These are phyloP conservation scores for Phylloscopus trochilus DNA, from an alignment of 2,113 vertebrate genomes.

Conservation along the genomic window DNA sequence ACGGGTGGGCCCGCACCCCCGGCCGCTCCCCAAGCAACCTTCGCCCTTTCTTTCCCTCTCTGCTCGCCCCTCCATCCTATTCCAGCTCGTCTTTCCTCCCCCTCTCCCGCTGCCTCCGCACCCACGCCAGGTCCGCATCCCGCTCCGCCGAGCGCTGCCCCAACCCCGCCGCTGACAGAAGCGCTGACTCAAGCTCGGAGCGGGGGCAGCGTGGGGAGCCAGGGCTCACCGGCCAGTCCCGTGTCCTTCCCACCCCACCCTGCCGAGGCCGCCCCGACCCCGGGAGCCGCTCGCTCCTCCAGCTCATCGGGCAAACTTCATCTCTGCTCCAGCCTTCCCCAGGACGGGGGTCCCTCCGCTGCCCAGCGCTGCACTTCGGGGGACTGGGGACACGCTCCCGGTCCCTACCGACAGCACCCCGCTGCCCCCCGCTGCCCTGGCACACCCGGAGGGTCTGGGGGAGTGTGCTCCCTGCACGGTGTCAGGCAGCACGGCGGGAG, in stretches of 20 bases:
- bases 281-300: not conserved
- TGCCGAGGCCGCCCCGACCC: not conserved
- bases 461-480: not conserved
- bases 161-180: slow-evolving; percentile 83
- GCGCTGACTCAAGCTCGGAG: slow-evolving; percentile 81
- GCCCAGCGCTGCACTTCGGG: not conserved
- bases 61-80: not conserved
- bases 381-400: not conserved
- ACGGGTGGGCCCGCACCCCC: not conserved
- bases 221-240: not conserved
- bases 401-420: not conserved
- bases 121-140: slow-evolving; percentile 74
- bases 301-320: not conserved
- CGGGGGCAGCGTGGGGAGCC: not conserved
- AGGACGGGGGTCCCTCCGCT: not conserved
- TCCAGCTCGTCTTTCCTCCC: not conserved
- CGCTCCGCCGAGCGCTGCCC: slow-evolving; percentile 77
- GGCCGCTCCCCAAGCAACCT: not conserved
- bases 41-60: not conserved
- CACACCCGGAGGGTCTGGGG: not conserved
- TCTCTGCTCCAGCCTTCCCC: not conserved
- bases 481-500: not conserved
- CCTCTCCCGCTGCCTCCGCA: slow-evolving; percentile 68
- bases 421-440: not conserved
- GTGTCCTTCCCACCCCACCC: not conserved